Conservation (phyloP, 23 tunicate species). For the Ciona savignyi region DNA sequence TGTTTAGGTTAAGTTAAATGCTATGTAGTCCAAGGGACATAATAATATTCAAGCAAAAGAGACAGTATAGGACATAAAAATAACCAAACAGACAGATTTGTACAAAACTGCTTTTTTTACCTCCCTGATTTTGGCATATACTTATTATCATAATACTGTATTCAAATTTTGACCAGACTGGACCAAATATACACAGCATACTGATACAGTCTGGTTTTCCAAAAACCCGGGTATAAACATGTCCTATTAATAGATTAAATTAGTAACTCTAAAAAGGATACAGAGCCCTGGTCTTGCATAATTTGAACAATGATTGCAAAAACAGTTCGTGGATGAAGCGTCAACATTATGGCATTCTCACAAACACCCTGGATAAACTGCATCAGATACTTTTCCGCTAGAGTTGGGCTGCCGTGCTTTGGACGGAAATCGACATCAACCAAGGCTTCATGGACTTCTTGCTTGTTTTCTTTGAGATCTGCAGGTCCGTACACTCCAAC, state of each 20-base stretch:
- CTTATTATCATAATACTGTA: background rate
- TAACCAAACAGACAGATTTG: too few relatives aligned
- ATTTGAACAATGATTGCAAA: slow-evolving; percentile 66
- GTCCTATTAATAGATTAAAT: background rate
- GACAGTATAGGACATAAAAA: too few relatives aligned
- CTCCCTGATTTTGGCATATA: background rate
- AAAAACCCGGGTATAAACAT: background rate
- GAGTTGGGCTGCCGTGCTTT: slow-evolving; percentile 72
- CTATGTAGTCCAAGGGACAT: too few relatives aligned
- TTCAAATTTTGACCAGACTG: background rate
- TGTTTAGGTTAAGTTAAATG: too few relatives aligned
- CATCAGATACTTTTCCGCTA: slow-evolving; percentile 68
- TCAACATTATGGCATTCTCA: slow-evolving; percentile 35
- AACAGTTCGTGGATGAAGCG: slow-evolving; percentile 45
- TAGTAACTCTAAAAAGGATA: slow-evolving; percentile 29
- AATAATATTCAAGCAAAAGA: too few relatives aligned
- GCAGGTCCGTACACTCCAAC: slow-evolving; percentile 88
- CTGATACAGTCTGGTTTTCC: background rate
- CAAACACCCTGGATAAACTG: slow-evolving; percentile 29
- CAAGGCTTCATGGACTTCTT: slow-evolving; percentile 46
- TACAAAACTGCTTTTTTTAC: too few relatives aligned
- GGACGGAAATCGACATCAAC: slow-evolving; percentile 90
- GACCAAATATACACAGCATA: background rate
- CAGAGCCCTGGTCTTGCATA: slow-evolving; percentile 80
- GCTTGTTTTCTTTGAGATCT: slow-evolving; percentile 67